Percentiles rank a stretch among this genome's conserved stretches.
Evolutionary conservation across 2,797 vertebrate genomes (phyloP).

Genomic region (Hydrocynus forskahlii): DNA sequence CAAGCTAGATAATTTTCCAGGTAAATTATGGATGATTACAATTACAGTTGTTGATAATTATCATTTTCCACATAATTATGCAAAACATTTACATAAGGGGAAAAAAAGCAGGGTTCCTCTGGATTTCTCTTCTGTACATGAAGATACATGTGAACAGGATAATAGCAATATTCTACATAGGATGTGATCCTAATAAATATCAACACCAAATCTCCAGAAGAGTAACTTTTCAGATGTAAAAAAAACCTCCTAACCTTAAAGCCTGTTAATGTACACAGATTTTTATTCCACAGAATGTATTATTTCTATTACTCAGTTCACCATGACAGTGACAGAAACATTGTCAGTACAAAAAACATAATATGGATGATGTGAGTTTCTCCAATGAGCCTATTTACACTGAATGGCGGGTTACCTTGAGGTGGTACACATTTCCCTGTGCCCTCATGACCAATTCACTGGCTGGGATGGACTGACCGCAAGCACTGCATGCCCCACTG

Average conservation of each 20-base stretch:
- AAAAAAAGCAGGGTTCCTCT: background rate
- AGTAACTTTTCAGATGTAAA: background rate
- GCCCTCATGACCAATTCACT: conserved; percentile 99
- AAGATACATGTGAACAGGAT: background rate
- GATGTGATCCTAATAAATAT: background rate
- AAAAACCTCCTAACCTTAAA: background rate
- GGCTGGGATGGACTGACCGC: conserved; percentile 97
- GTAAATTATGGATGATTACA: conserved; percentile 10
- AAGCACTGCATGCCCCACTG: conserved; percentile 97
- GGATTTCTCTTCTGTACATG: background rate
- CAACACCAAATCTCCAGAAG: background rate
- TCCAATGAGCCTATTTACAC: background rate
- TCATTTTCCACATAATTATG: conserved; percentile 3
- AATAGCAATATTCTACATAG: background rate
- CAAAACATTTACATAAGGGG: background rate
- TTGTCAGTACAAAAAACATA: background rate
- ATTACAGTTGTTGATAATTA: conserved; percentile 12
- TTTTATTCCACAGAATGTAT: background rate
- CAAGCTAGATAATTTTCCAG: conserved; percentile 1
- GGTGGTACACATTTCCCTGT: conserved; percentile 98
- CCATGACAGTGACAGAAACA: background rate
- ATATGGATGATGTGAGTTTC: background rate
- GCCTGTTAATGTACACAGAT: background rate
- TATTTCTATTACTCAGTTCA: background rate
- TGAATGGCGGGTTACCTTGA: conserved; percentile 86